Base-by-base conservation (phyloP, 1,140 invertebrate species). In the Pseudomyrmex concolor region DNA sequence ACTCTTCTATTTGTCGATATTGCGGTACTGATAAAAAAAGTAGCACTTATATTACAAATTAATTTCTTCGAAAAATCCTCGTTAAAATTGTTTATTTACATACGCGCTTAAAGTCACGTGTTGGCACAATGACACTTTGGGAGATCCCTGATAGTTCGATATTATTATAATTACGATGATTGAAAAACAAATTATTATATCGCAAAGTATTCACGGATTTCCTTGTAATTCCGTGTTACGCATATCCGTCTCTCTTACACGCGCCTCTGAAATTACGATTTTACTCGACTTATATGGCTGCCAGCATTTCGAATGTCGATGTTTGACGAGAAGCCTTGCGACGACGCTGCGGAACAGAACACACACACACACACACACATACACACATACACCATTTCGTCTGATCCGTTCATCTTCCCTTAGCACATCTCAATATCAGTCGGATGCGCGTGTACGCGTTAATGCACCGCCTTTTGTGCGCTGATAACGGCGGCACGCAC, bases 381-480 rank as follows among this genome's bases (percentile, higher is more conserved):
- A 34, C 25, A 0, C 5, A 34, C 34, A 34, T 4, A 3, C 5
- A 2, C n/a, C 12, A n/a, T 54, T 55, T 63, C 34, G 34, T 45
- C 74, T 68, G 74, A 68, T 68, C 74, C 74, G 34, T 77, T 77
- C 83, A 89, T 89, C 66, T 84, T 81, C 85, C 85, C 83, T 83
- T 87, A 88, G 84, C 86, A 89, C 87, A 90, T 91, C 88, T 90
- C 86, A 90, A 91, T 91, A 91, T 91, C 85, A 84, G 78, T 84
- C 66, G 76, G 78, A 63, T 71, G 51, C 43, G 50, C 51, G 15
- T 55, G 83, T 85, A 70, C 78, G 88, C 73, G 87, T 90, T 90
- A 90, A 90, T 90, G 89, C 84, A 25, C 25, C 54, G 51, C 84
- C 78, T 89, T 89, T 88, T 73, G 76, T 63, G 43, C 66, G 25